Conservation (phyloP, 2,888 invertebrate species). For the Drosophila setosimentum region DNA sequence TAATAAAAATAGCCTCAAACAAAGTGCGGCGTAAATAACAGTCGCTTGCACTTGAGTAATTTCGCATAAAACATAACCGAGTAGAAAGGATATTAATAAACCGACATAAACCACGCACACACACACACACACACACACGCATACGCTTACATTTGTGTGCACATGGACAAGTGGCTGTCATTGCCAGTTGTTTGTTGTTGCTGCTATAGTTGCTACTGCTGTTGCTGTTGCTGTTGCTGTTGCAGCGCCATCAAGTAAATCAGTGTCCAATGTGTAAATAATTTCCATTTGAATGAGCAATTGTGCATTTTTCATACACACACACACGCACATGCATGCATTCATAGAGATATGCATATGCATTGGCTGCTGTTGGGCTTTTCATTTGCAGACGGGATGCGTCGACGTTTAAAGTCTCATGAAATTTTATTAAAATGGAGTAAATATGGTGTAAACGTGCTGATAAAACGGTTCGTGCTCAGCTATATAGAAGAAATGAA, state of each 20-base stretch:
- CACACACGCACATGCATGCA: constrained; percentile 16
- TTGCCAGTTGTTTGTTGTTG: constrained; percentile 46
- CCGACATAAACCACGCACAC: constrained; percentile 69
- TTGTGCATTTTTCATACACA: constrained; percentile 79
- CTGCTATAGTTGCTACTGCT: constrained; percentile 34
- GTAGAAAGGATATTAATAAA: constrained; percentile 82
- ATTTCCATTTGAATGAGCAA: constrained; percentile 84
- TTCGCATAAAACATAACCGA: constrained; percentile 79
- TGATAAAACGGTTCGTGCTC: constrained; percentile 83
- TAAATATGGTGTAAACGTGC: constrained; percentile 85
- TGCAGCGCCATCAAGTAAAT: constrained; percentile 74
- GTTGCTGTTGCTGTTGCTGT: constrained; percentile 19
- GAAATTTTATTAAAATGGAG: constrained; percentile 84
- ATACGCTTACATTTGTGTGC: constrained; percentile 28
- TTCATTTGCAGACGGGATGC: constrained; percentile 73
- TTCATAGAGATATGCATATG: constrained; percentile 7
- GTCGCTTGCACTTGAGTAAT: constrained; percentile 81
- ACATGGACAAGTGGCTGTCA: constrained; percentile 64
- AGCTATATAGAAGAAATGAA: constrained; percentile 75
- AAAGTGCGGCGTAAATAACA: constrained; percentile 69
- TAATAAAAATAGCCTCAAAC: constrained; percentile 37
- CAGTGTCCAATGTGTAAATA: constrained; percentile 83
- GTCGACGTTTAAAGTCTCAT: constrained; percentile 81
- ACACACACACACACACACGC: constrained; percentile 28
- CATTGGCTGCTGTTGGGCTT: constrained; percentile 52